phyloP scores from a whole-genome alignment of 2,888 invertebrate genomes.

The Spilarctia lutea region DNA sequence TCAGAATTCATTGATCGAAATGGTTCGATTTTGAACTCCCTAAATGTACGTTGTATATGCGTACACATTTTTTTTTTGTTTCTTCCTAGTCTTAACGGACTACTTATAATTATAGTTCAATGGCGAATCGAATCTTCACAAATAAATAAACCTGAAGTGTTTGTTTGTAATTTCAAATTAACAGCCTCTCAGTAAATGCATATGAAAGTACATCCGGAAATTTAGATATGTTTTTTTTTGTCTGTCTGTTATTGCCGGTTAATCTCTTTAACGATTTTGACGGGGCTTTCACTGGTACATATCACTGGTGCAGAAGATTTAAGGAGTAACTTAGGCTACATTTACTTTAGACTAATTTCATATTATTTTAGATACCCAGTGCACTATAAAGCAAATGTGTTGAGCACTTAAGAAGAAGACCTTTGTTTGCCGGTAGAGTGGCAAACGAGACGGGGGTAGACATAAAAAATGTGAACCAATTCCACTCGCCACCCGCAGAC shows the following conservation, averaged over 20 bases:
- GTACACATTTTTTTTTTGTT: neutral
- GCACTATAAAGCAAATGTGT: conserved; percentile 18
- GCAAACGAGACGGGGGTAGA: conserved; percentile 53
- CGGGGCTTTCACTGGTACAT: no score
- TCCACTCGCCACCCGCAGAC: conserved; percentile 78
- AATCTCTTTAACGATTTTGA: no score
- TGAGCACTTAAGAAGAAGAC: conserved; percentile 39
- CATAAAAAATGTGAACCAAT: conserved; percentile 84
- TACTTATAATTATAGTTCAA: neutral
- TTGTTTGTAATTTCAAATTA: no score
- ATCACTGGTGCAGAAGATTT: no score
- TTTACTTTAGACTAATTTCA: no score
- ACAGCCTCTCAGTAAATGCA: no score
- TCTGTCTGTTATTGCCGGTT: no score
- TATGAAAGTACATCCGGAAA: no score
- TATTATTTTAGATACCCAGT: no score
- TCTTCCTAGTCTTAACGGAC: neutral
- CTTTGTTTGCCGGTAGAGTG: conserved; percentile 57
- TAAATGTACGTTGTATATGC: neutral
- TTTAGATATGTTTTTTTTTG: no score
- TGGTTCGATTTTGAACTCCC: conserved; percentile 55
- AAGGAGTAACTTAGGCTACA: no score
- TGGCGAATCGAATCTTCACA: neutral
- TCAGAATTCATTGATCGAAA: conserved; percentile 74
- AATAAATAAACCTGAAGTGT: no score